These are phyloP conservation scores for Silurus meridionalis DNA, from an alignment of 2,113 vertebrate genomes.

Conservation along the genomic window DNA sequence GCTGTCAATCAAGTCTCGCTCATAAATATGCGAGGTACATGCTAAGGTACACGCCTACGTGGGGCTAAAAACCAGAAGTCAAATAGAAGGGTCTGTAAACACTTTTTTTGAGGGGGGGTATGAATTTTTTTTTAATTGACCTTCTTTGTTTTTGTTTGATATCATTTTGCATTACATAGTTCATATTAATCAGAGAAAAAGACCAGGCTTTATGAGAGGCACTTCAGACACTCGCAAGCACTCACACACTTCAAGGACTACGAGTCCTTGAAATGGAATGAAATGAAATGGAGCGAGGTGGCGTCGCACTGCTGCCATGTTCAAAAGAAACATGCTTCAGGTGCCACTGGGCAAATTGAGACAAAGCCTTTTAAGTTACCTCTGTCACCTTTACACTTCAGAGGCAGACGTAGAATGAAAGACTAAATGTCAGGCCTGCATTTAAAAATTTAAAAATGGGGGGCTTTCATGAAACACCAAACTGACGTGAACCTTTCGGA, in stretches of 20 bases:
- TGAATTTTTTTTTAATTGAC: not conserved
- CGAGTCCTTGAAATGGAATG: constrained; percentile 63
- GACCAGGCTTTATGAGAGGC: not conserved
- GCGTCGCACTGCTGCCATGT: constrained; percentile 23
- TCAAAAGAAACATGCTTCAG: constrained; percentile 45
- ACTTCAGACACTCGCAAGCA: constrained; percentile 6
- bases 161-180: not conserved
- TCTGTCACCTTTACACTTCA: constrained; percentile 21
- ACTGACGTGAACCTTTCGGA: constrained; percentile 12
- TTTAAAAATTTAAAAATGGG: not conserved
- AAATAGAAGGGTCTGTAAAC: not conserved
- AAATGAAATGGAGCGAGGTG: constrained; percentile 54
- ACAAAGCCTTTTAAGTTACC: constrained; percentile 22
- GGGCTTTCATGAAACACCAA: constrained; percentile 10
- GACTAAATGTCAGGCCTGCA: constrained; percentile 19
- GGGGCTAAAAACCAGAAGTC: not conserved
- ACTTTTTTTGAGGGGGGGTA: too few species aligned
- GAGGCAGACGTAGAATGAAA: constrained; percentile 13
- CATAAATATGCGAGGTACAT: not conserved
- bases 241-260: constrained; percentile 44
- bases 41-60: not conserved
- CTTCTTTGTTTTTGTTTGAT: not conserved
- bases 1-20: not conserved
- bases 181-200: too few species aligned
- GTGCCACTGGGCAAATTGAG: constrained; percentile 23